phyloP scores from a whole-genome alignment of 1,140 invertebrate species.

The Zelostemma sp. region DNA sequence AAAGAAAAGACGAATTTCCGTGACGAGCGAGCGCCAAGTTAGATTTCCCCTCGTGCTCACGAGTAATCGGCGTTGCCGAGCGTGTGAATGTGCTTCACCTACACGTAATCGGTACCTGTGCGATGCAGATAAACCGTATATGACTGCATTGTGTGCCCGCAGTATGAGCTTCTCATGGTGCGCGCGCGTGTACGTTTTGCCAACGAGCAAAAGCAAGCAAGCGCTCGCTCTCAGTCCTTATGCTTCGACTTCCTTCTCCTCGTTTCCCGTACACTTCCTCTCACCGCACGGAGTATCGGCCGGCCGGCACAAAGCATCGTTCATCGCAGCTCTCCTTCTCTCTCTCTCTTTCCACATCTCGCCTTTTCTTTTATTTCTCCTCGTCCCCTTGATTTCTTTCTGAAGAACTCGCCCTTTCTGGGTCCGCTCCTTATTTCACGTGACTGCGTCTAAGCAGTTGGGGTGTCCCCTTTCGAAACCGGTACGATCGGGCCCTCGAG shows the following conservation, averaged over 20 bases:
- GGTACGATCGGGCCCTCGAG: background rate
- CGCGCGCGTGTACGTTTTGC: background rate
- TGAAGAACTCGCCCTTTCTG: conserved; percentile 1
- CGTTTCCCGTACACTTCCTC: background rate
- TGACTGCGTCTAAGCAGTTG: conserved; percentile 12
- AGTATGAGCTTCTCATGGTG: background rate
- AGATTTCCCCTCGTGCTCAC: too few relatives aligned
- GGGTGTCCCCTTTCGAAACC: conserved; percentile 1
- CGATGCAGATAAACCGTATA: background rate
- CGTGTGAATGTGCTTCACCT: too few relatives aligned
- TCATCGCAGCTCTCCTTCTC: conserved; percentile 17
- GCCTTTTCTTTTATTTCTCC: conserved; percentile 1
- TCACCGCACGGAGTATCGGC: conserved; percentile 18
- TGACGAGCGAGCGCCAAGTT: too few relatives aligned
- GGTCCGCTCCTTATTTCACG: conserved; percentile 9
- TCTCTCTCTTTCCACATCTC: conserved; percentile 11
- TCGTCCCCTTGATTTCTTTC: background rate
- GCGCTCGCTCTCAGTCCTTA: background rate
- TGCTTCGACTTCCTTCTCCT: conserved; percentile 16
- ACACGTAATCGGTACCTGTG: conserved; percentile 2
- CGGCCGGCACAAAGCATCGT: conserved; percentile 38
- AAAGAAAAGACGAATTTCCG: too few relatives aligned
- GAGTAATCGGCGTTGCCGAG: too few relatives aligned
- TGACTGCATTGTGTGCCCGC: background rate
- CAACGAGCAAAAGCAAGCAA: background rate